phyloP scores from a whole-genome alignment of 1,140 invertebrate genomes.

The Papilio dardanus region DNA sequence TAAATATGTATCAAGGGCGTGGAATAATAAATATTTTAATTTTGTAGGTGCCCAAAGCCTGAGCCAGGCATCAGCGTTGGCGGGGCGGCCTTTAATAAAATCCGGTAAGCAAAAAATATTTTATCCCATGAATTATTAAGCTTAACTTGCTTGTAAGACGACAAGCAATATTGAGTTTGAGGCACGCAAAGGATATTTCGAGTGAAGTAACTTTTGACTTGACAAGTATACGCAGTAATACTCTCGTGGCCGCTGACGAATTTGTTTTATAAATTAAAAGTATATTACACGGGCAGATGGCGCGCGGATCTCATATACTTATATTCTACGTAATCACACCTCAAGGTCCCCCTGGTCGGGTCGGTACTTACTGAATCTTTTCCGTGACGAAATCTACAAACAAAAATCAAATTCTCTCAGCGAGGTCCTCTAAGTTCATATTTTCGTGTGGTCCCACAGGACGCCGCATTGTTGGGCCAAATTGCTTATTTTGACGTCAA shows the following conservation, averaged over 20 bases:
- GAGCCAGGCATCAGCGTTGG: constrained; percentile 15
- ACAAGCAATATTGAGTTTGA: constrained; percentile 19
- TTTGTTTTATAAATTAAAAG: constrained; percentile 74
- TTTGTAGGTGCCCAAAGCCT: constrained; percentile 25
- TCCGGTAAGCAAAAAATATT: constrained; percentile 36
- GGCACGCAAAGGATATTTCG: not conserved
- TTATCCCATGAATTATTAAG: constrained; percentile 25
- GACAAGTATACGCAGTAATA: constrained; percentile 41
- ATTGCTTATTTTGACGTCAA: not conserved
- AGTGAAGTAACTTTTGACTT: not conserved
- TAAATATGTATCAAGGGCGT: not conserved
- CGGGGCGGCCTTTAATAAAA: constrained; percentile 31
- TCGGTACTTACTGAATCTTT: constrained; percentile 59
- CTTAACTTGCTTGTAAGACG: not conserved
- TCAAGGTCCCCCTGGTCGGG: constrained; percentile 47
- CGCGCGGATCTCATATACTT: constrained; percentile 60
- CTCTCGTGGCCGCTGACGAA: constrained; percentile 55
- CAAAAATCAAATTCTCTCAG: constrained; percentile 6
- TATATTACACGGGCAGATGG: constrained; percentile 70
- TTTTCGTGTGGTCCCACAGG: constrained; percentile 1
- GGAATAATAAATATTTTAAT: constrained; percentile 3
- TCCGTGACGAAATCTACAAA: constrained; percentile 38
- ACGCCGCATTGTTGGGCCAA: not conserved
- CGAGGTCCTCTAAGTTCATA: not conserved
- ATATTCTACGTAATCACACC: constrained; percentile 76